Evolutionary conservation across 2,113 vertebrate species (phyloP).

Genomic region (Gadus chalcogrammus): DNA sequence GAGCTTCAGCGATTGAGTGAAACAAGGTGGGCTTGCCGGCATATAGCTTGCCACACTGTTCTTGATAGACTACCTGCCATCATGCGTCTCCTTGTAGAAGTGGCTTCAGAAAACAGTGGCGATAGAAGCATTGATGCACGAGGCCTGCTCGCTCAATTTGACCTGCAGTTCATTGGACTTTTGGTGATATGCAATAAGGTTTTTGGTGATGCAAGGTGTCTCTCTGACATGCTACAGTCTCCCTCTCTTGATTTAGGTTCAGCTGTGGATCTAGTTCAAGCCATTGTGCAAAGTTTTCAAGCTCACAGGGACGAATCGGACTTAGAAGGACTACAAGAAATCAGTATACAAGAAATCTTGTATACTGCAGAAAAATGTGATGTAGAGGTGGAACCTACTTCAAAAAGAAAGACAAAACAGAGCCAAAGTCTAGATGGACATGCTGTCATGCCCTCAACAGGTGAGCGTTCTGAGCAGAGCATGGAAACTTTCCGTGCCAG

Average conservation of each 20-base stretch:
- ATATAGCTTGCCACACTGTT: constrained; percentile 24
- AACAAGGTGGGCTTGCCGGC: constrained; percentile 23
- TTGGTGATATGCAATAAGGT: constrained; percentile 2
- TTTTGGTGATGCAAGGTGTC: constrained; percentile 11
- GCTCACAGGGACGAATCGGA: constrained; percentile 17
- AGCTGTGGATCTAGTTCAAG: constrained; percentile 10
- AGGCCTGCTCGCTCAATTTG: too few species aligned
- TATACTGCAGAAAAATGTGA: constrained; percentile 13
- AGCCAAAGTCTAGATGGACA: not conserved
- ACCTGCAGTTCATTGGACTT: constrained; percentile 19
- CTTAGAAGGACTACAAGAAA: constrained; percentile 18
- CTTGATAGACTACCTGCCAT: constrained; percentile 34
- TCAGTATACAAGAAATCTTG: constrained; percentile 17
- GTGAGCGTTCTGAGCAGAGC: not conserved
- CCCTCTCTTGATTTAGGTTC: constrained; percentile 5
- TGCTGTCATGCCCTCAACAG: not conserved
- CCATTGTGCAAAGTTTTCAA: constrained; percentile 14
- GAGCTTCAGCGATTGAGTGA: constrained; percentile 25
- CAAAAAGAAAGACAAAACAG: constrained; percentile 5
- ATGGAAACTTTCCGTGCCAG: too few species aligned
- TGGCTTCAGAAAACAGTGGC: constrained; percentile 20
- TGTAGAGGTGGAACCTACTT: not conserved
- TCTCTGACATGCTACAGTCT: constrained; percentile 35
- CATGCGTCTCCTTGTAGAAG: constrained; percentile 19
- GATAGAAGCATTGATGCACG: constrained; percentile 13